Evolutionary conservation across 2,113 vertebrate genomes (phyloP), one percentile per base, ranked within the genome.

Genomic region (Hemicordylus capensis): DNA sequence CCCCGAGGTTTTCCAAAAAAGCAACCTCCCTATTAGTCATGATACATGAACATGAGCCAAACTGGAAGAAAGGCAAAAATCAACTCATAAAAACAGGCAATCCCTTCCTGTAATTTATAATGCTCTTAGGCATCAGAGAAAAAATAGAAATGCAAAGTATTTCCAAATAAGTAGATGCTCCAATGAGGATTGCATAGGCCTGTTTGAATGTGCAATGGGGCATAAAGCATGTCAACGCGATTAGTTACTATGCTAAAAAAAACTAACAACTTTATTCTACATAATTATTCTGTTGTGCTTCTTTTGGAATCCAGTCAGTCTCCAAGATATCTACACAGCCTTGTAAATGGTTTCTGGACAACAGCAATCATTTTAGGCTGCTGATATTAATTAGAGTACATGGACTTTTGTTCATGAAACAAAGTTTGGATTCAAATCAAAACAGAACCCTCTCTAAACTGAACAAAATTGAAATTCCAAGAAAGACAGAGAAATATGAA

Each of bases 11-110:
- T 95, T 96, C 94, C 94, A 95, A 94, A 95, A 95, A 95, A 93
- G 95, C 94, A 94, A 88, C 95, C 96, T 96, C 95, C 96, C 96
- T 95, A 95, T 96, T 96, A 97, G 94, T 97, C 96, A 96, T 93
- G 91, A 94, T 94, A 95, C 95, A 95, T 92, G 94, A 94, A 94
- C 59, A 91, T 51, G 67, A 93, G 94, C 95, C 94, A 95, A 94
- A 90, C 76, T 91, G 96, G 93, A 96, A 94, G 94, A 95, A 95
- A 94, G 92, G 90, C 86, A 66, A 67, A 91, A 91, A 89, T 94
- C 91, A 81, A 92, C 93, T 95, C 92, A 89, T 94, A 92, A 96
- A 96, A 96, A 96, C 95, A 96, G 95, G 95, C 95, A 94, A 94
- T 95, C 89, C 94, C 93, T 93, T 95, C 87, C 78, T 89, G 91